Evolutionary conservation across 2,888 invertebrate species (phyloP).

Genomic region (Oxystoma pomonae): DNA sequence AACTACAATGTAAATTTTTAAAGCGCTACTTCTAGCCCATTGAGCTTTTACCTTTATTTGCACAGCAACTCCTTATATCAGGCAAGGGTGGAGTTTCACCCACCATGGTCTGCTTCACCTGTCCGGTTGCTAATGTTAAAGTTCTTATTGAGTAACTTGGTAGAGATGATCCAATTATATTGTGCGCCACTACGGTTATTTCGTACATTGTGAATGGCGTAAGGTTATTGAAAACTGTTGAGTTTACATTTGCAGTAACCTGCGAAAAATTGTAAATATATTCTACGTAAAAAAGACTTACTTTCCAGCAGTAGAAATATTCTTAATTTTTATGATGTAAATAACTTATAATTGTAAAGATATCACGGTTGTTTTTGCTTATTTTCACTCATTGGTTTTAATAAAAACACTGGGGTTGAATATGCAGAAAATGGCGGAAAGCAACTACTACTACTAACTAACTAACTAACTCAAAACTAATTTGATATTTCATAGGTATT

Average conservation of each 20-base stretch:
- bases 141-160: conserved; percentile 70
- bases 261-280: conserved; percentile 50
- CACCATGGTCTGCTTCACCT: conserved; percentile 54
- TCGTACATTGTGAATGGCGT: conserved; percentile 82
- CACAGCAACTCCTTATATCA: conserved; percentile 68
- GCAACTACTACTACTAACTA: too few relatives aligned
- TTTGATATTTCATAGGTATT: too few relatives aligned
- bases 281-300: conserved; percentile 40
- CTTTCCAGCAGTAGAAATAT: conserved; percentile 41
- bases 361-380: too few relatives aligned
- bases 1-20: too few relatives aligned
- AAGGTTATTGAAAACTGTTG: conserved; percentile 58
- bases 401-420: too few relatives aligned
- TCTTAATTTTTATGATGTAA: background rate
- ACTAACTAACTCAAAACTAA: too few relatives aligned
- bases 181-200: conserved; percentile 67
- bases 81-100: conserved; percentile 67
- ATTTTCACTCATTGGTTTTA: too few relatives aligned
- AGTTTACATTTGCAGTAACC: conserved; percentile 58
- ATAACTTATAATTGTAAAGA: too few relatives aligned
- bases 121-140: conserved; percentile 65
- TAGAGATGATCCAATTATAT: conserved; percentile 71
- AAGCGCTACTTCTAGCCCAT: too few relatives aligned
- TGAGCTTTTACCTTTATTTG: conserved; percentile 54
- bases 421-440: too few relatives aligned